Base-by-base conservation (phyloP, 2,888 invertebrate species). In the Crepidodera aurea region DNA sequence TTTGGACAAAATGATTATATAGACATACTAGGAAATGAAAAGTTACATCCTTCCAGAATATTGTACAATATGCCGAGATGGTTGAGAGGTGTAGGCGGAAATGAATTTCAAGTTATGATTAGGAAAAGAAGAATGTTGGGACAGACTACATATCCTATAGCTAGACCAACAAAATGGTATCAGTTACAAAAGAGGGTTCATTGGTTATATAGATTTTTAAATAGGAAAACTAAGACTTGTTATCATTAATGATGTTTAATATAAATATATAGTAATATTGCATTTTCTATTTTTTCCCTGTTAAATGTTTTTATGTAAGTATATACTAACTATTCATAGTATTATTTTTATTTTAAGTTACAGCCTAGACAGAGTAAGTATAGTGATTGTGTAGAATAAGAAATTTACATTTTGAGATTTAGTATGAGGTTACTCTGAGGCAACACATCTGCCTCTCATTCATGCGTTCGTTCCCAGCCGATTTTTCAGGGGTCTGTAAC, bases 1-100 rank as follows among this genome's bases (percentile, higher is more conserved):
- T 95, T 93, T 83, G 98, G 98, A 0, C 96, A 96, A 79, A 98
- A 98, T 82, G 97, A 98, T 81, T 98, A 97, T 77, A 96, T 98
- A 68, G 97, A 98, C 79, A 96, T 98, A 61, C 84, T 98, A 53
- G 98, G 98, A 1, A 88, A 90, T 75, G 93, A 92, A 27, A 84
- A 85, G 12, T 67, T 88, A 58, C 93, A 96, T 78, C 97, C 98
- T 0, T 89, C 91, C 0, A 90, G 88, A 77, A 87, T 96, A 10
- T 80, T 95, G 10, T 95, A 96, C 75, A 88, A 90, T 64, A 87
- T 96, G 4, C 98, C 98, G 0, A 81, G 86, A 0, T 98, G 97
- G 97, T 83, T 98, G 29, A 86, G 93, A 72, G 98, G 97, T 50
- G 89, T 95, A 46, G 86, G 85, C 12, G 96, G 94, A 0, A 91